A percentile compares a stretch with the other conserved stretches of the same genome.
Evolutionary conservation across 2,888 invertebrate species (phyloP).

Genomic region (Sturmia bella): DNA sequence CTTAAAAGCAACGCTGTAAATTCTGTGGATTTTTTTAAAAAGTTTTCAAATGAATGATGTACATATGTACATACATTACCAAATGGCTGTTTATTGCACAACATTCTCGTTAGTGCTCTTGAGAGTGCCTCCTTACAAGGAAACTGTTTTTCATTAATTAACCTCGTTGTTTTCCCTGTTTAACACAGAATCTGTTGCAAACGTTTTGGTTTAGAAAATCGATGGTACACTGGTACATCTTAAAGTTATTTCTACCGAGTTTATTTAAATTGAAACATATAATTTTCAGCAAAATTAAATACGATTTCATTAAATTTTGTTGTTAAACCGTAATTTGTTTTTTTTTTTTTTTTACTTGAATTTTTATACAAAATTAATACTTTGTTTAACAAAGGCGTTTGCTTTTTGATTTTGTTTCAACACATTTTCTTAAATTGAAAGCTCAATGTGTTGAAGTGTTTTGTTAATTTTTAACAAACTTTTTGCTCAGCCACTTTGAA

Average conservation of each 20-base stretch:
- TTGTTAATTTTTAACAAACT: too few species aligned
- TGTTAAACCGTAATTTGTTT: too few species aligned
- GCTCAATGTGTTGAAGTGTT: neutral
- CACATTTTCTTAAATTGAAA: neutral
- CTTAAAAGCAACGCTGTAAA: neutral
- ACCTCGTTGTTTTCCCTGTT: conserved; percentile 23
- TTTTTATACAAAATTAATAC: too few species aligned
- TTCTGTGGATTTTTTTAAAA: conserved; percentile 6
- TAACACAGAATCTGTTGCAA: neutral
- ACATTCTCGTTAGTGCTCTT: conserved; percentile 32
- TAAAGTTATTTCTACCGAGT: too few species aligned
- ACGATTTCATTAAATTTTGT: too few species aligned
- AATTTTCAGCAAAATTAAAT: too few species aligned
- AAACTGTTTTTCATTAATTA: conserved; percentile 43
- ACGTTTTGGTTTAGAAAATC: neutral
- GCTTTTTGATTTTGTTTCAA: too few species aligned
- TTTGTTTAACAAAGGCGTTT: too few species aligned
- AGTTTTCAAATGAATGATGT: too few species aligned
- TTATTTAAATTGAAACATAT: too few species aligned
- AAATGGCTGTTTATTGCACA: conserved; percentile 14
- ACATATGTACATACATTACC: neutral
- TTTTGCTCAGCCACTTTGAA: too few species aligned
- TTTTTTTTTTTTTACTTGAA: too few species aligned
- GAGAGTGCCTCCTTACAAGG: conserved; percentile 42
- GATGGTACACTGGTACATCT: neutral